Base-by-base conservation (phyloP, 2,797 vertebrate genomes). In the Leptoclinus maculatus region DNA sequence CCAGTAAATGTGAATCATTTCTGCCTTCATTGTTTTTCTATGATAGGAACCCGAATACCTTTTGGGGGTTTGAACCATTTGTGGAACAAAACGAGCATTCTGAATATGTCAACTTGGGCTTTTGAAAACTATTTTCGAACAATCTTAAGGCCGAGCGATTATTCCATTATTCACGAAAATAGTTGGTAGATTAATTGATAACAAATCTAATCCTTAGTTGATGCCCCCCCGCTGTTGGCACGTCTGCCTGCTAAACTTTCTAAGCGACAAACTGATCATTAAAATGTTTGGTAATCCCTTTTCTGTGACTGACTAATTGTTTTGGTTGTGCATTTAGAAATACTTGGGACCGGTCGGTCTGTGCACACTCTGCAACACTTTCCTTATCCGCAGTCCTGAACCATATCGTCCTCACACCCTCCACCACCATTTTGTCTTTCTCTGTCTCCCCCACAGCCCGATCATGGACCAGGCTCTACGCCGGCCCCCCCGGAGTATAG, bases 381-480 rank as follows among this genome's bases (percentile, higher is more conserved):
- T 8, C 10, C 36, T 78, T 67, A 47, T 32, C 70, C 21, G 1
- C 45, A 23, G 23, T 53, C 38, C 29, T 53, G 10, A 45, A 3
- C 39, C 47, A 3, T 6, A 5, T 25, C n/a, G 13, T 19, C 21
- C n/a, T 29, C 19, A 59, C 14, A 14, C 60, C 47, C 47, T 34
- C 47, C 63, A 66, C 66, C 62, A 41, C 63, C 36, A 5, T 72
- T 36, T 65, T 76, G 43, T 85, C 34, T 87, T 47, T 83, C 23
- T 76, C 17, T 76, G 19, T 59, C 25, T n/a, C 39, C 65, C 65
- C 53, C 5, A 34, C 21, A 99, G 98, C 98, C 92, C 97, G 97
- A 96, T 95, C 97, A 97, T 99, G 98, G 98, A 99, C 98, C 97
- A 97, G 96, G 96, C 96, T 97, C 96, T 98, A 99, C 91, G 98